Conservation (phyloP, 1,140 invertebrate species). For the Apis florea region DNA sequence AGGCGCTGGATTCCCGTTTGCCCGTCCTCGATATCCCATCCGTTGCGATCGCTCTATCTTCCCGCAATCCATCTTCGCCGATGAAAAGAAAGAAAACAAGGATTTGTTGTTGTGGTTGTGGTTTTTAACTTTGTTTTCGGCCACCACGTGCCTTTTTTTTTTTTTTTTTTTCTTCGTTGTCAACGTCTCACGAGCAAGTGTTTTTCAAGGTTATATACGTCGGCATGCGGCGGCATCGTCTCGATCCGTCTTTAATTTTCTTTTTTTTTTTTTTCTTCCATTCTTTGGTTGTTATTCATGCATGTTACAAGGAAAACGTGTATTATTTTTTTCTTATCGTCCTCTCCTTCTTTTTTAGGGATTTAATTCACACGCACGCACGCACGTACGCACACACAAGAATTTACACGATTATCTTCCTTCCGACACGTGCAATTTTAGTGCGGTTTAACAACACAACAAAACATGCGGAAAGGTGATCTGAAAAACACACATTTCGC, state of each 20-base stretch:
- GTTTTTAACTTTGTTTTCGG: too few relatives aligned
- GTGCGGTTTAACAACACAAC: neutral
- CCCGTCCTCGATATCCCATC: conserved; percentile 35
- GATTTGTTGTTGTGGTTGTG: too few relatives aligned
- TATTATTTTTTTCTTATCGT: neutral
- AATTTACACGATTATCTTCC: neutral
- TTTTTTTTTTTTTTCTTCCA: conserved; percentile 26
- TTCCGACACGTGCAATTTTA: neutral
- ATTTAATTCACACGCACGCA: neutral
- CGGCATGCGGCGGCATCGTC: conserved; percentile 6
- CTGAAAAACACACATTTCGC: too few relatives aligned
- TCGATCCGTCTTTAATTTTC: neutral
- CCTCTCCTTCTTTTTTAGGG: too few relatives aligned
- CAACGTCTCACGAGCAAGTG: too few relatives aligned
- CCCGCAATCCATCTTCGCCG: conserved; percentile 45
- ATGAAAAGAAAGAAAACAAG: conserved; percentile 55
- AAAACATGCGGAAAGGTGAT: conserved; percentile 11
- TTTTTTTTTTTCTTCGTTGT: neutral
- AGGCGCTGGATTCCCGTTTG: conserved; percentile 9
- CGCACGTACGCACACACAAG: too few relatives aligned
- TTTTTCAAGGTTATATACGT: conserved; percentile 36
- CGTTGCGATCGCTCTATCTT: neutral
- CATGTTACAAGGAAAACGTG: neutral
- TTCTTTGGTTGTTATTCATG: conserved; percentile 12
- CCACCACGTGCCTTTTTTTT: neutral